phyloP scores from a whole-genome alignment of 2,797 vertebrate species.

The Enteromius afrohamiltoni region DNA sequence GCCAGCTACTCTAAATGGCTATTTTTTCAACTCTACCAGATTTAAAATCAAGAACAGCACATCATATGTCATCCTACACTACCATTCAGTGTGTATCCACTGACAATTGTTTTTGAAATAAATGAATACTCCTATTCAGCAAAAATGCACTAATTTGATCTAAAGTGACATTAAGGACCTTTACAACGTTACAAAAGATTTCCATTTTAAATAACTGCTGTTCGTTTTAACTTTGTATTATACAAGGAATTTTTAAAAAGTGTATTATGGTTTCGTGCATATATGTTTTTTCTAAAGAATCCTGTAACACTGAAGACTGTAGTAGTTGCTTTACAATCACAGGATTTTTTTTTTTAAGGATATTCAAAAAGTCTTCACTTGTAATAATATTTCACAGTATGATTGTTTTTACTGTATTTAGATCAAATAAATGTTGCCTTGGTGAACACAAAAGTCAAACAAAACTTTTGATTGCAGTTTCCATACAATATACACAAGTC shows the following conservation, averaged over 20 bases:
- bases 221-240: too few species aligned
- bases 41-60: not conserved
- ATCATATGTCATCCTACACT: not conserved
- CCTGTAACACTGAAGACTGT: too few species aligned
- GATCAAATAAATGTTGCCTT: not conserved
- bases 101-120: not conserved
- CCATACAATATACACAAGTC: too few species aligned
- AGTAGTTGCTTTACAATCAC: not conserved
- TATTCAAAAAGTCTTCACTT: not conserved
- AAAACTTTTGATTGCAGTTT: too few species aligned
- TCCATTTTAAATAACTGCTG: too few species aligned
- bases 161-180: not conserved
- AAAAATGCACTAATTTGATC: not conserved
- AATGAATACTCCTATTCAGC: not conserved
- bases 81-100: not conserved
- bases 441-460: not conserved
- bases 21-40: not conserved
- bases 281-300: too few species aligned
- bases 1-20: not conserved
- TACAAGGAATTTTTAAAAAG: too few species aligned
- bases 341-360: not conserved
- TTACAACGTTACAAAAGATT: not conserved
- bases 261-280: too few species aligned
- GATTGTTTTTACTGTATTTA: not conserved
- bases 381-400: not conserved